A percentile compares a stretch with the other conserved stretches of the same genome.
Conservation (phyloP, 2,888 invertebrate species). For the Rhaphigaster nebulosa region DNA sequence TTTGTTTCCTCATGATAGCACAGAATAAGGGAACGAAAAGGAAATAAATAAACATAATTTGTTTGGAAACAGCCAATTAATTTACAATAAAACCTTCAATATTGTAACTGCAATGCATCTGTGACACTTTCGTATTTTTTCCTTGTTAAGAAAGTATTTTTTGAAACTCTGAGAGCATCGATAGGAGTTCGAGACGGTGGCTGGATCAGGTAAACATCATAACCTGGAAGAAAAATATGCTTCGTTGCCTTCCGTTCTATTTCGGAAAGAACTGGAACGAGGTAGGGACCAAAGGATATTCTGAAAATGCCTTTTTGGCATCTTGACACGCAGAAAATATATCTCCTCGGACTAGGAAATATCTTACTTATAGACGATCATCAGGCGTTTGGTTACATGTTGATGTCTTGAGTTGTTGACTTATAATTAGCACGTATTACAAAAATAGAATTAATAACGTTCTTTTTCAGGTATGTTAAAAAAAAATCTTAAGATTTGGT, state of each 20-base stretch:
- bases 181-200: background rate
- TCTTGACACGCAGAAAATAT: background rate
- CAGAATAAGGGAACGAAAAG: no score
- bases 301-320: background rate
- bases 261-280: slow-evolving; percentile 32
- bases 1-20: no score
- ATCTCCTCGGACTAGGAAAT: background rate
- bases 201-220: slow-evolving; percentile 52
- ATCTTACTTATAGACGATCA: background rate
- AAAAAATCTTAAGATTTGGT: no score
- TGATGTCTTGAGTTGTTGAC: background rate
- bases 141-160: background rate
- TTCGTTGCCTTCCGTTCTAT: slow-evolving; percentile 31
- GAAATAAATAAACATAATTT: no score
- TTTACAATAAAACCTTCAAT: no score
- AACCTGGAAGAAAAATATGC: slow-evolving; percentile 39
- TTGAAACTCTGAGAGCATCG: background rate
- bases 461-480: no score
- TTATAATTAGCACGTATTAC: no score
- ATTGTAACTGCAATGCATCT: no score
- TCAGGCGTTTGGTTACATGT: background rate
- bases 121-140: no score
- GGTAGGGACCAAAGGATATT: background rate
- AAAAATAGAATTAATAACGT: no score
- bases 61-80: no score